Base-by-base conservation (phyloP, 2,113 vertebrate species). In the Varanus salvator region DNA sequence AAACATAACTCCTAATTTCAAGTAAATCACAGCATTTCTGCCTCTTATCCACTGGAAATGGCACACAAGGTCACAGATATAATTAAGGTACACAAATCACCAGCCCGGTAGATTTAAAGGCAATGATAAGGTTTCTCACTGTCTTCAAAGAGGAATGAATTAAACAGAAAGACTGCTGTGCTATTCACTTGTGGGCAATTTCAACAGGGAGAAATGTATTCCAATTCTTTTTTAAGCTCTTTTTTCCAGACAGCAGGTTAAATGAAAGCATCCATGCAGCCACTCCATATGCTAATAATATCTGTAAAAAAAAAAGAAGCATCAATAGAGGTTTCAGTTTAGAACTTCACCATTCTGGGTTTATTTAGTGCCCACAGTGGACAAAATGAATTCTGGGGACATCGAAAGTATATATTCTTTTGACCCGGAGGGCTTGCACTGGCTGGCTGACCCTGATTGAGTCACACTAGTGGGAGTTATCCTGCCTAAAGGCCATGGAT, bases 171-270 rank as follows among this genome's bases (percentile, higher is more conserved):
- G 68, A 14, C 68, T 82, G 50, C 52, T 78, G 68, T 68, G 14
- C 68, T 48, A 74, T 74, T 74, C 52, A 60, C 83, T 44, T 82
- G 52, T 64, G 71, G 38, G 34, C 60, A 74, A 82, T 82, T 82
- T 88, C n/a, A 88, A 44, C 25, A 74, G 80, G 27, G 48, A 88
- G 68, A 38, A 57, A 60, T 88, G 38, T 25, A 88, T 81, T 57
- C 69, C 81, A 44, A 23, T 19, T 88, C 25, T 60, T 54, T 81
- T 82, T 83, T 64, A 19, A 15, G 9, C 74, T 25, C 27, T 60
- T 82, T 57, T 21, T 83, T 44, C 23, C 68, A 81, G 80, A 3
- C 4, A 17, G 50, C 0, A 15, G 68, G 68, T 81, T 23, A 88
- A 75, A 82, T 60, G 17, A 88, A 75, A 60, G 34, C 17, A 48